phyloP scores from a whole-genome alignment of 2,888 invertebrate genomes.

The Lumbricus terrestris region DNA sequence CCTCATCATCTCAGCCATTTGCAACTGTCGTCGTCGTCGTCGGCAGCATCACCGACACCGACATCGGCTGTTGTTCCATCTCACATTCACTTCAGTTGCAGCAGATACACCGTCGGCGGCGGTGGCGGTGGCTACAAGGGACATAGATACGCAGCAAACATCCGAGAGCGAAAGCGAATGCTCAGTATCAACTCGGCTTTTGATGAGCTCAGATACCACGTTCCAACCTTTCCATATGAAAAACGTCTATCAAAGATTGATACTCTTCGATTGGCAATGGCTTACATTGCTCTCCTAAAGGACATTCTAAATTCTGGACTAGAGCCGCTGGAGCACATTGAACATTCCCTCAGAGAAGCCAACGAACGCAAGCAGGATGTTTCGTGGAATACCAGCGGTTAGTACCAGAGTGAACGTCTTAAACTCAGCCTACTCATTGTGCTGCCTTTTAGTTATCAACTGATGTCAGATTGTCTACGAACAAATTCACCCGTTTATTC shows the following conservation, averaged over 20 bases:
- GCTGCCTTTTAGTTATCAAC: no score
- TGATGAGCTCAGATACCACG: conserved; percentile 93
- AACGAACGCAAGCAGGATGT: conserved; percentile 62
- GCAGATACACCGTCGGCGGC: background rate
- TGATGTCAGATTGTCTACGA: no score
- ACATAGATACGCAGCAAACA: conserved; percentile 87
- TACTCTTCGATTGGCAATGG: conserved; percentile 88
- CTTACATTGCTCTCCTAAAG: conserved; percentile 70
- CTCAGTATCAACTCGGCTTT: conserved; percentile 89
- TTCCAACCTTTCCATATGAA: conserved; percentile 98
- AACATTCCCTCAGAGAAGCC: conserved; percentile 60
- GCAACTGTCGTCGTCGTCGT: no score
- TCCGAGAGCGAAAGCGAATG: conserved; percentile 95
- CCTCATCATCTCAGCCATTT: background rate
- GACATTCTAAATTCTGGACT: conserved; percentile 73
- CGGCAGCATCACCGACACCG: background rate
- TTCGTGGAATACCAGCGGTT: conserved; percentile 95
- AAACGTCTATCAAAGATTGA: conserved; percentile 97
- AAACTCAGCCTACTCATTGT: background rate
- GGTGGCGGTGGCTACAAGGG: conserved; percentile 63
- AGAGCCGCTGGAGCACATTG: conserved; percentile 89
- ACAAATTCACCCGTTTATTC: no score
- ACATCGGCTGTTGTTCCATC: no score
- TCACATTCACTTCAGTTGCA: no score
- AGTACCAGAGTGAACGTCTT: conserved; percentile 38